Percentiles rank a stretch among this genome's conserved stretches.
Conservation (phyloP, 2,113 vertebrate genomes). For the Macroglossus sobrinus region DNA sequence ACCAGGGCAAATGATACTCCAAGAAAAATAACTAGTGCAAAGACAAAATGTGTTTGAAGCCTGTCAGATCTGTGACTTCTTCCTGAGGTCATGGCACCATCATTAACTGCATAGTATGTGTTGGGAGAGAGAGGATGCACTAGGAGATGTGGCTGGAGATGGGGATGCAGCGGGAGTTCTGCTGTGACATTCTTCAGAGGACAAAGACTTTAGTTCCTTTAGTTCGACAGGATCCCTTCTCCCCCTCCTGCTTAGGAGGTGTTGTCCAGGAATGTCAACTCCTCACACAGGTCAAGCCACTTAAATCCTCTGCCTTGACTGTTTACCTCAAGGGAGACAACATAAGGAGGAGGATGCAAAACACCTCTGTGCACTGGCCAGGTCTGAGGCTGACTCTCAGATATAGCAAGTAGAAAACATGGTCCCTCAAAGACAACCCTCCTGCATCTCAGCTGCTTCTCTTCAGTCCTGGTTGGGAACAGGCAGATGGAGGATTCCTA, state of each 20-base stretch:
- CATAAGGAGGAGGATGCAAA: neutral
- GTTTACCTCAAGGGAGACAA: neutral
- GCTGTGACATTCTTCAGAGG: neutral
- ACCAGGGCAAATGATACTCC: neutral
- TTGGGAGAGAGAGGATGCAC: neutral
- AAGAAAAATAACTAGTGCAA: neutral
- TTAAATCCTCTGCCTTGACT: neutral
- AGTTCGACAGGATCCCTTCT: neutral
- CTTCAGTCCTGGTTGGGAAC: neutral
- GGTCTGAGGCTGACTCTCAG: neutral
- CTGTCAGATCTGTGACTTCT: neutral
- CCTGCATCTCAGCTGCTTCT: neutral
- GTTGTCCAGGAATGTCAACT: neutral
- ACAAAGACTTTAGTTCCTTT: neutral
- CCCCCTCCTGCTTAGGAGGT: neutral
- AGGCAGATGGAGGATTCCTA: neutral
- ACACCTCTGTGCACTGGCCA: neutral
- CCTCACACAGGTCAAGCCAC: neutral
- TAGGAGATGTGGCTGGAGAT: neutral
- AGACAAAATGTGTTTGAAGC: neutral
- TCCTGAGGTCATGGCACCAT: neutral
- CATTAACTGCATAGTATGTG: neutral
- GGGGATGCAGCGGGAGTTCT: neutral
- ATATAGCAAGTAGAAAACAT: neutral
- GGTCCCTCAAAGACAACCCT: neutral